Evolutionary conservation across 2,888 invertebrate genomes (phyloP).

Genomic region (Amphimallon solstitiale): DNA sequence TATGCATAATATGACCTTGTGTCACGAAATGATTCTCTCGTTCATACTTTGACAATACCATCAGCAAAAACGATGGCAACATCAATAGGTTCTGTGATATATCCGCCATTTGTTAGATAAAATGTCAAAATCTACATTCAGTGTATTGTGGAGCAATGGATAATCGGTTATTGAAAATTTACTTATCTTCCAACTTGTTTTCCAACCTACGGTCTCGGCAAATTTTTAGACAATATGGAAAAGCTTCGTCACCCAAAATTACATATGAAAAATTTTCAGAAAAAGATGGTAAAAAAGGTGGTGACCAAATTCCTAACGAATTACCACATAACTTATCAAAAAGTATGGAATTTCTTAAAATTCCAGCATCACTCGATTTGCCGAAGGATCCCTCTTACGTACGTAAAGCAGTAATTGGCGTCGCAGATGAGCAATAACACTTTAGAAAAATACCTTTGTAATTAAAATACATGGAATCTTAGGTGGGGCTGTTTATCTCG

Average conservation of each 20-base stretch:
- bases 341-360: constrained; percentile 49
- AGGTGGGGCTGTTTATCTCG: constrained; percentile 47
- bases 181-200: constrained; percentile 46
- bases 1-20: too few species aligned
- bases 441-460: constrained; percentile 51
- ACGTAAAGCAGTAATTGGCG: constrained; percentile 50
- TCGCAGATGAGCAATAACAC: constrained; percentile 51
- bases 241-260: constrained; percentile 46
- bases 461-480: constrained; percentile 50
- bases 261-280: constrained; percentile 44
- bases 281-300: constrained; percentile 43
- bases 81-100: neutral
- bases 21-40: too few species aligned
- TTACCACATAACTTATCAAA: constrained; percentile 47
- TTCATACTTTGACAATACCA: constrained; percentile 18
- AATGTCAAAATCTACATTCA: constrained; percentile 6
- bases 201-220: constrained; percentile 44
- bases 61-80: constrained; percentile 12
- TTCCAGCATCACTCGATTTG: constrained; percentile 47
- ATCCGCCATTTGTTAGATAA: constrained; percentile 19
- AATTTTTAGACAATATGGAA: constrained; percentile 32
- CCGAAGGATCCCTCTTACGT: constrained; percentile 49
- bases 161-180: constrained; percentile 51
- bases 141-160: constrained; percentile 13
- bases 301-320: constrained; percentile 47